Conservation (phyloP, 2,113 vertebrate genomes). For the Passer montanus region DNA sequence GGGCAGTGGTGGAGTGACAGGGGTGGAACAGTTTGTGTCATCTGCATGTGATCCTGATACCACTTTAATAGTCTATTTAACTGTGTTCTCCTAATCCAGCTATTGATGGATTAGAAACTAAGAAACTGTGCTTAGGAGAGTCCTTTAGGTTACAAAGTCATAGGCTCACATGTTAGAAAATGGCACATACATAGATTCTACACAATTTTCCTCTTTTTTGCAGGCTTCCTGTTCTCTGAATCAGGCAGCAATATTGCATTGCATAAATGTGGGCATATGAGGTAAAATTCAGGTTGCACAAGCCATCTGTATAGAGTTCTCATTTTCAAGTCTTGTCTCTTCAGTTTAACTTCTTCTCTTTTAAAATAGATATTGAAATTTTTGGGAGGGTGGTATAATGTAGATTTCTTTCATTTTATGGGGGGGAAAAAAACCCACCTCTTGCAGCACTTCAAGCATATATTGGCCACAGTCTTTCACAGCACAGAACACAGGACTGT, state of each 20-base stretch:
- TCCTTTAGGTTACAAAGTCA: neutral
- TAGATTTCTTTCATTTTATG: neutral
- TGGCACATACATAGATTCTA: neutral
- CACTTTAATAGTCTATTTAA: neutral
- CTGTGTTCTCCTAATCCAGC: fast-evolving
- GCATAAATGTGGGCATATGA: neutral
- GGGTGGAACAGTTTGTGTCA: neutral
- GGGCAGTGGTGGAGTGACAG: neutral
- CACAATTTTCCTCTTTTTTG: neutral
- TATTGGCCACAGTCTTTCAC: neutral
- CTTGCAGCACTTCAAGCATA: neutral
- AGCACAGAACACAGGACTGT: neutral
- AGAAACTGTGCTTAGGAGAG: neutral
- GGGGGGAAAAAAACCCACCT: fast-evolving
- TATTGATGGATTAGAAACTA: neutral
- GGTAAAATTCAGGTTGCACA: neutral
- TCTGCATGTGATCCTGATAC: neutral
- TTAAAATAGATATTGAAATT: neutral
- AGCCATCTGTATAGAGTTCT: neutral
- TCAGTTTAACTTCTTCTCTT: neutral
- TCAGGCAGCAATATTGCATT: neutral
- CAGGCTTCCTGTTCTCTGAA: neutral
- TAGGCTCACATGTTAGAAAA: neutral
- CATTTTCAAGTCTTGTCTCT: neutral
- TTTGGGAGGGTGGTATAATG: neutral